Conservation (phyloP, 1,140 invertebrate species). For the Lepidotrigona ventralis region DNA sequence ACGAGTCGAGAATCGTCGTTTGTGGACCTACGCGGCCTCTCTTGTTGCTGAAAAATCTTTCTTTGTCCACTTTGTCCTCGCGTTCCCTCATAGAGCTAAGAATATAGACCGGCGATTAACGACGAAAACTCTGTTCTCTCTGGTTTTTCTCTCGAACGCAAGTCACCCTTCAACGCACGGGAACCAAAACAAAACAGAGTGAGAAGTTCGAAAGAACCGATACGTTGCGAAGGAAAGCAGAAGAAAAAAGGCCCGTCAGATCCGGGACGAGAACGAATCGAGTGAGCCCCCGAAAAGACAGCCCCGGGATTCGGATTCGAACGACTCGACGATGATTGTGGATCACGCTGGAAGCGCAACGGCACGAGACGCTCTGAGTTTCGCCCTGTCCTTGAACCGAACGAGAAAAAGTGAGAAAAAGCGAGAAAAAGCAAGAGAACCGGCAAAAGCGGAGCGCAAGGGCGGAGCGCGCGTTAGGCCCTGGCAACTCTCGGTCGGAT, state of each 20-base stretch:
- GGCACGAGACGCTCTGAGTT: not conserved
- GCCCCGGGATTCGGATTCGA: not conserved
- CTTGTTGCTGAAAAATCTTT: not conserved
- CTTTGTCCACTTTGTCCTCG: not conserved
- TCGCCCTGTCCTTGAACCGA: constrained; percentile 20
- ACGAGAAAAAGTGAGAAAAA: not conserved
- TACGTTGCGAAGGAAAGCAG: too few species aligned
- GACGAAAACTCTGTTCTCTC: not conserved
- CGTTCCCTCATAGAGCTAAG: not conserved
- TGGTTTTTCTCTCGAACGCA: not conserved
- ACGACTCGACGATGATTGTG: not conserved
- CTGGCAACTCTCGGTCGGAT: constrained; percentile 70
- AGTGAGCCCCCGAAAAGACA: too few species aligned
- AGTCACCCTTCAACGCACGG: not conserved
- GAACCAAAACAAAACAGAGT: not conserved
- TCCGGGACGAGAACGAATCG: too few species aligned
- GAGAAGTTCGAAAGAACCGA: not conserved
- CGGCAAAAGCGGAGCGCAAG: not conserved
- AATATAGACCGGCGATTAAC: constrained; percentile 9
- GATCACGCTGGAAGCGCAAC: not conserved
- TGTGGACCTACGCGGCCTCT: not conserved
- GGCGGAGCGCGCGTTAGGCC: constrained; percentile 33
- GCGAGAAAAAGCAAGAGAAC: not conserved
- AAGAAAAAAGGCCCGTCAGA: not conserved
- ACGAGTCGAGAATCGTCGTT: constrained; percentile 7